phyloP scores from a whole-genome alignment of 2,888 invertebrate genomes.

The Ichneumoninae sp. region DNA sequence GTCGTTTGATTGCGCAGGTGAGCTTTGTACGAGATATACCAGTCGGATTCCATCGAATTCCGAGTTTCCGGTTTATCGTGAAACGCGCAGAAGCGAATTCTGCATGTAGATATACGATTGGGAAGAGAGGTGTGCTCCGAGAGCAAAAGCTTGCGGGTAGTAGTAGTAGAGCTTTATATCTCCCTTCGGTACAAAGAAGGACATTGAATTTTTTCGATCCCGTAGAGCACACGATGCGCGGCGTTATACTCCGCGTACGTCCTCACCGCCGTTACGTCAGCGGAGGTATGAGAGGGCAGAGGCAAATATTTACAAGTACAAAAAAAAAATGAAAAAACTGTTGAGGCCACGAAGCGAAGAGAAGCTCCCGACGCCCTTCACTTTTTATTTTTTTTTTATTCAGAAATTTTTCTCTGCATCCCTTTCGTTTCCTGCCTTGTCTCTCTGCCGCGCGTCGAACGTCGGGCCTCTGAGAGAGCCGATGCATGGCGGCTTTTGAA shows the following conservation, averaged over 20 bases:
- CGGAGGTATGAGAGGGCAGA: slow-evolving; percentile 11
- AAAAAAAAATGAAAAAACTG: slow-evolving; percentile 42
- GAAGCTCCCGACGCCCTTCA: slow-evolving; percentile 36
- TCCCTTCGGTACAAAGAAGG: slow-evolving; percentile 65
- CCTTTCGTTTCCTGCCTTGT: slow-evolving; percentile 27
- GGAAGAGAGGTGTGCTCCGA: neutral
- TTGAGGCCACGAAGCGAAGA: slow-evolving; percentile 37
- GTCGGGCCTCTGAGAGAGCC: slow-evolving; percentile 43
- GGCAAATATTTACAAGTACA: slow-evolving; percentile 62
- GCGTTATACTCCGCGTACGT: slow-evolving; percentile 36
- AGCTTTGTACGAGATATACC: slow-evolving; percentile 12
- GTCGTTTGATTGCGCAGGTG: slow-evolving; percentile 18
- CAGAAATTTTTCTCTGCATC: slow-evolving; percentile 3
- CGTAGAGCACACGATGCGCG: slow-evolving; percentile 14
- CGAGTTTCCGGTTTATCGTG: slow-evolving; percentile 13
- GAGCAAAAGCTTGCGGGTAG: slow-evolving; percentile 15
- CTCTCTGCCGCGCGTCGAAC: slow-evolving; percentile 28
- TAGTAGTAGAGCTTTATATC: slow-evolving; percentile 56
- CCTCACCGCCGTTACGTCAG: slow-evolving; percentile 35
- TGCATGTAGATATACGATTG: slow-evolving; percentile 11
- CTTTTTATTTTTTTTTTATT: slow-evolving; percentile 29
- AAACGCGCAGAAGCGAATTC: neutral
- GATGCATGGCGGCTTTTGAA: slow-evolving; percentile 63
- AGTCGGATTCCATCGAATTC: slow-evolving; percentile 19
- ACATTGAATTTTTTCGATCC: slow-evolving; percentile 66